Conservation (phyloP, 2,888 invertebrate genomes). For the Prosapia bicincta region DNA sequence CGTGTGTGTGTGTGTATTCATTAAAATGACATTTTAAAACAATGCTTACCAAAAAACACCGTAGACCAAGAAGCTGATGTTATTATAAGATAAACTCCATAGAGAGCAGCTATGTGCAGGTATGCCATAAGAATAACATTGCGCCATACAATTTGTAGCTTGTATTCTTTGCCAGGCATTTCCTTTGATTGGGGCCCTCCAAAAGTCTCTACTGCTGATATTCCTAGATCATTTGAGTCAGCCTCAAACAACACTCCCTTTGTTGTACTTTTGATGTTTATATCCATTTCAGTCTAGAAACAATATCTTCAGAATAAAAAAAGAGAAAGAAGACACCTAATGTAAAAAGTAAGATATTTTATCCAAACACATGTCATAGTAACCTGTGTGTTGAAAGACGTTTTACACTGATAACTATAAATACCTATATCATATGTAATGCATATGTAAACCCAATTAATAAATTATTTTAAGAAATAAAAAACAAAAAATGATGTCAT, state of each 20-base stretch:
- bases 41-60: conserved; percentile 66
- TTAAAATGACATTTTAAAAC: too few species aligned
- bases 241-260: conserved; percentile 47
- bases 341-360: too few species aligned
- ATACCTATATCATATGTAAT: too few species aligned
- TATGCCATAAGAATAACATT: conserved; percentile 76
- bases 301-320: not conserved
- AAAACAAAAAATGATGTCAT: too few species aligned
- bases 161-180: conserved; percentile 35
- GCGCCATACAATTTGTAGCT: conserved; percentile 65
- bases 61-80: conserved; percentile 73
- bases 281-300: conserved; percentile 45
- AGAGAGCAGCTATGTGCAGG: conserved; percentile 70
- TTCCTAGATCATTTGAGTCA: conserved; percentile 37
- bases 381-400: too few species aligned
- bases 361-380: too few species aligned
- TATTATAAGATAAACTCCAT: conserved; percentile 69
- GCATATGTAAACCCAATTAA: too few species aligned
- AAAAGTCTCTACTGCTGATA: conserved; percentile 26
- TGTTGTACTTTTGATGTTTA: conserved; percentile 47
- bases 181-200: conserved; percentile 27
- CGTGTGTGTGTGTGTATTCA: too few species aligned
- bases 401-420: too few species aligned
- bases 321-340: not conserved
- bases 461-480: too few species aligned